Evolutionary conservation across 2,888 invertebrate species (phyloP).

Genomic region (Polymixis flavicincta): DNA sequence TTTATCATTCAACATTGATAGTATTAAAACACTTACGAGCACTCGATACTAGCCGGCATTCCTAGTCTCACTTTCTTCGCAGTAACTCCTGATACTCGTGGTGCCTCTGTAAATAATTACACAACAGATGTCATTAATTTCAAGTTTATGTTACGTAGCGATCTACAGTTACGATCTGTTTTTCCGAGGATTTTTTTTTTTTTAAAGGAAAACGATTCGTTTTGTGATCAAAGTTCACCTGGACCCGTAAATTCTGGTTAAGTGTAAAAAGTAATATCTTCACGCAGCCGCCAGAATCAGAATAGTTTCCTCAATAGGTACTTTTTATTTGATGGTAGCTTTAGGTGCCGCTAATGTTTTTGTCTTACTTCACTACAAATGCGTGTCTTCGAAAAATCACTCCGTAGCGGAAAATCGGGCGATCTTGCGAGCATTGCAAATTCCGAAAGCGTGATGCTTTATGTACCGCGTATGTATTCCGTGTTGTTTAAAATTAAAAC

Average conservation of each 20-base stretch:
- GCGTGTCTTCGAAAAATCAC: not conserved
- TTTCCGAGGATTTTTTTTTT: not conserved
- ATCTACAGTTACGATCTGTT: not conserved
- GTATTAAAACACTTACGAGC: conserved; percentile 18
- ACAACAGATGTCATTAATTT: not conserved
- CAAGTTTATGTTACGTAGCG: not conserved
- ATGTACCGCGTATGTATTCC: not conserved
- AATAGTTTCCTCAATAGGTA: no score
- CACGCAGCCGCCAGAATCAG: no score
- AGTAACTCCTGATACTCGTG: conserved; percentile 33
- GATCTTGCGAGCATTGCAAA: not conserved
- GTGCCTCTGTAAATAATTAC: conserved; percentile 42
- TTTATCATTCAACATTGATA: not conserved
- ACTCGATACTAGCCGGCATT: conserved; percentile 22
- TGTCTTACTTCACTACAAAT: not conserved
- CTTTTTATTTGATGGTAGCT: no score
- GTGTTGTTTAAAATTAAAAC: not conserved
- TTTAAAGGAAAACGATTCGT: not conserved
- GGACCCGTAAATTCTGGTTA: not conserved
- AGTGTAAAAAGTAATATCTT: not conserved
- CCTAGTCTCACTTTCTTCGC: conserved; percentile 28
- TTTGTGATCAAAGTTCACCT: not conserved
- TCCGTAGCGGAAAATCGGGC: not conserved
- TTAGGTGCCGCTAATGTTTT: not conserved
- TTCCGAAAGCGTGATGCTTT: not conserved